Evolutionary conservation across 2,888 invertebrate genomes (phyloP).

Genomic region (Temnothorax ravouxi): DNA sequence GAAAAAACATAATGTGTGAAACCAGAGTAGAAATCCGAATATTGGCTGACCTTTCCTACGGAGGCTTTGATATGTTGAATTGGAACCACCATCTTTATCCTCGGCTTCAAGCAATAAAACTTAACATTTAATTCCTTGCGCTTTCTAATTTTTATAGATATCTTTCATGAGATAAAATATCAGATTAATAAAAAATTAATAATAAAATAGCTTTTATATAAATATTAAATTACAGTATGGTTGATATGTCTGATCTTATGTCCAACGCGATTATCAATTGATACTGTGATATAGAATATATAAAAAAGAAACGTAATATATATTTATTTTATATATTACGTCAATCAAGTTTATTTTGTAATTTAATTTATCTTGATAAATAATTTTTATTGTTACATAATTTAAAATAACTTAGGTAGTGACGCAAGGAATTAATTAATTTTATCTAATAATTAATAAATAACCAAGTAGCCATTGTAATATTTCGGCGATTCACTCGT

Average conservation of each 20-base stretch:
- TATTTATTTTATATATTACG: background rate
- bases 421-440: constrained; percentile 36
- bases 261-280: background rate
- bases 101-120: constrained; percentile 30
- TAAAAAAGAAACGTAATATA: background rate
- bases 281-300: background rate
- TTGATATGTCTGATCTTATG: background rate
- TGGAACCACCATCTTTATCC: constrained; percentile 76
- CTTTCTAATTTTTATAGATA: background rate
- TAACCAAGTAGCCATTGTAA: background rate
- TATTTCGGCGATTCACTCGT: constrained; percentile 37
- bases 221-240: background rate
- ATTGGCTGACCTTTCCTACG: constrained; percentile 78
- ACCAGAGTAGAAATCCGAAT: constrained; percentile 73
- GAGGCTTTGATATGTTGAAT: constrained; percentile 82
- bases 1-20: constrained; percentile 79
- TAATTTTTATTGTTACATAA: background rate
- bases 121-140: constrained; percentile 35
- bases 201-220: background rate
- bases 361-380: background rate
- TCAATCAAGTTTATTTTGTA: background rate
- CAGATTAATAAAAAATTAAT: background rate
- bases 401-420: background rate
- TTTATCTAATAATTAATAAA: constrained; percentile 28
- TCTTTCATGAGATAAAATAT: background rate